These are phyloP conservation scores for Troglohyphantes excavatus DNA, from an alignment of 2,888 invertebrate genomes.

Conservation along the genomic window DNA sequence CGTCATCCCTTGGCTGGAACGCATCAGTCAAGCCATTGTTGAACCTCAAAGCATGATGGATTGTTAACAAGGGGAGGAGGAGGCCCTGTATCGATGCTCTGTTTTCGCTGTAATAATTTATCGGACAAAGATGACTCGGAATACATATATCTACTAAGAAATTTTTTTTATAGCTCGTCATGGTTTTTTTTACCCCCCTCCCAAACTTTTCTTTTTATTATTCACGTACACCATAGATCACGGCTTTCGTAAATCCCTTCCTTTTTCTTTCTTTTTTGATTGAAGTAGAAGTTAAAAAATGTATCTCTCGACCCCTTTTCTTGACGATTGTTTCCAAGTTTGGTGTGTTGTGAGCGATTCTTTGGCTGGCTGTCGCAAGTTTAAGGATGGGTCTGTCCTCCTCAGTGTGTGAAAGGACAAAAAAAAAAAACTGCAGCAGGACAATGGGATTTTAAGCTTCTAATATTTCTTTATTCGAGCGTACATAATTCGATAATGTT, in stretches of 20 bases:
- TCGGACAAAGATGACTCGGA: conserved; percentile 76
- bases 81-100: conserved; percentile 65
- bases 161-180: conserved; percentile 53
- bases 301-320: not conserved
- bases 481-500: too few species aligned
- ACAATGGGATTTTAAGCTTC: not conserved
- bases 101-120: conserved; percentile 78
- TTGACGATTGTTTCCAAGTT: conserved; percentile 7
- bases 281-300: conserved; percentile 9
- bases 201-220: conserved; percentile 73
- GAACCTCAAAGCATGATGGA: conserved; percentile 76
- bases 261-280: not conserved
- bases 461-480: not conserved
- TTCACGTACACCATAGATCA: conserved; percentile 73
- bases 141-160: conserved; percentile 53
- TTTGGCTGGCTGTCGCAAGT: not conserved
- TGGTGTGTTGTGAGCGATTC: not conserved
- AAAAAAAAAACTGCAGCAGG: not conserved
- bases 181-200: conserved; percentile 30
- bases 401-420: not conserved
- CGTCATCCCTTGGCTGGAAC: conserved; percentile 44
- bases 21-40: conserved; percentile 76
- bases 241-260: conserved; percentile 28
- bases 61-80: conserved; percentile 27
- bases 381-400: not conserved